phyloP scores from a whole-genome alignment of 2,888 invertebrate species.

The Vanessa cardui region DNA sequence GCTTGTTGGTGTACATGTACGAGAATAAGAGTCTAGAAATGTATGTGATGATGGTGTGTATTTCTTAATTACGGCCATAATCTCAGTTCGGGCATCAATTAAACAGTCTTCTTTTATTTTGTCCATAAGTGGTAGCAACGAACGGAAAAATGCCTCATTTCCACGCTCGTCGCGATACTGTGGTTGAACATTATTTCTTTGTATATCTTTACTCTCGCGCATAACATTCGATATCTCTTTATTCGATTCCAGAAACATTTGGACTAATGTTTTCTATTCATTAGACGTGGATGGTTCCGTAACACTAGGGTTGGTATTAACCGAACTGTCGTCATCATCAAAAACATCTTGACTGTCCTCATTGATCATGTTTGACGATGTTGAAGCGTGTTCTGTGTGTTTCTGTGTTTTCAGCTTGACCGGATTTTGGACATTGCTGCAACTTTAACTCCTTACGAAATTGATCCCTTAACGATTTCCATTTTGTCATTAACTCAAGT shows the following conservation, averaged over 20 bases:
- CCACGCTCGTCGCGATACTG: constrained; percentile 42
- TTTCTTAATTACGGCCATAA: constrained; percentile 44
- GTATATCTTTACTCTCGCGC: constrained; percentile 42
- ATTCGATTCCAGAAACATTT: constrained; percentile 42
- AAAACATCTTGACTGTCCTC: constrained; percentile 45
- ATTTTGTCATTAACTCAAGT: constrained; percentile 27
- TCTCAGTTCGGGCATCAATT: constrained; percentile 31
- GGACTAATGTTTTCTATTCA: constrained; percentile 39
- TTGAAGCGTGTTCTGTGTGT: constrained; percentile 44
- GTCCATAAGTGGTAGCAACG: constrained; percentile 43
- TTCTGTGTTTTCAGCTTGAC: constrained; percentile 37
- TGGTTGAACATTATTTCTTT: constrained; percentile 26
- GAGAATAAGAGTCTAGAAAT: constrained; percentile 38
- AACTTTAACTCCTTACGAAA: constrained; percentile 24
- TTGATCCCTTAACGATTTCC: constrained; percentile 23
- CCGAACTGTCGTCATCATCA: constrained; percentile 43
- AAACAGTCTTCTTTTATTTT: constrained; percentile 43
- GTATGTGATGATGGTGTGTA: constrained; percentile 44
- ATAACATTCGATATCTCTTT: constrained; percentile 40
- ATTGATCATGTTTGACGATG: constrained; percentile 45
- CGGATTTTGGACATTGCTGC: constrained; percentile 26
- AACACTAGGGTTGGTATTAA: constrained; percentile 39
- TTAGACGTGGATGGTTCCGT: constrained; percentile 42
- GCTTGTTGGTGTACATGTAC: constrained; percentile 20
- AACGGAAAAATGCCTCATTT: constrained; percentile 44